These are phyloP conservation scores for Piezodorus guildinii DNA, from an alignment of 1,140 invertebrate species.

Conservation along the genomic window DNA sequence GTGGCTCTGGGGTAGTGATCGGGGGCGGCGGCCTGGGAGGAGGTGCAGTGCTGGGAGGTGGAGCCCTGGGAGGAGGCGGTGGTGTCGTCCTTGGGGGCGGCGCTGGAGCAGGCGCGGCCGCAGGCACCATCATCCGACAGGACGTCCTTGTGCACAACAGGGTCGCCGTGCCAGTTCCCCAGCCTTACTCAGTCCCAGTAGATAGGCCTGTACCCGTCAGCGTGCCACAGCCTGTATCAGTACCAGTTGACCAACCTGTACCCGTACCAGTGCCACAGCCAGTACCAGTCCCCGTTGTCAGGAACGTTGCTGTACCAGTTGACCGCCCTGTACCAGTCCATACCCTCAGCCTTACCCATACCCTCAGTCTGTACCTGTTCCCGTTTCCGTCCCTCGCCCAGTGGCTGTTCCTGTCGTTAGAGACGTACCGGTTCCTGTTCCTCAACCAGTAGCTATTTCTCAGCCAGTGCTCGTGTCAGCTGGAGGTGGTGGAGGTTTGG, in stretches of 20 bases:
- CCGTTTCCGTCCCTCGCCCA: constrained; percentile 21
- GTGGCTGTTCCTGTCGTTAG: constrained; percentile 25
- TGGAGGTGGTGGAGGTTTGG: background rate
- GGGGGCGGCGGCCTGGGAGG: background rate
- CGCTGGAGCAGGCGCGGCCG: background rate
- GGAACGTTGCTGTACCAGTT: constrained; percentile 21
- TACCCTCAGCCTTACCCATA: constrained; percentile 25
- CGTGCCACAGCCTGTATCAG: constrained; percentile 23
- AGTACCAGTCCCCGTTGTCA: constrained; percentile 19
- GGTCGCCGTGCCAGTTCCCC: constrained; percentile 25
- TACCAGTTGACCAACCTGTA: constrained; percentile 26
- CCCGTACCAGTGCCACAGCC: constrained; percentile 26
- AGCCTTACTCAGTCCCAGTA: constrained; percentile 26
- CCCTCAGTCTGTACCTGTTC: constrained; percentile 17
- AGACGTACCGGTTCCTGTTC: constrained; percentile 9
- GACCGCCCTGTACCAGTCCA: constrained; percentile 26
- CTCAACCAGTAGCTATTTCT: constrained; percentile 10
- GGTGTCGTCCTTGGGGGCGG: background rate
- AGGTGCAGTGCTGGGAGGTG: background rate
- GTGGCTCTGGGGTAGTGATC: background rate
- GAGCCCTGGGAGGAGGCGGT: background rate
- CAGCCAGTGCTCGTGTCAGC: background rate
- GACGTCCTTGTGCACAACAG: constrained; percentile 24
- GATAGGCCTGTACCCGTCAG: constrained; percentile 26
- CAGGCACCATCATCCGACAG: background rate